These are phyloP conservation scores for Drosophila kanekoi DNA, from an alignment of 2,888 invertebrate species.

Conservation along the genomic window DNA sequence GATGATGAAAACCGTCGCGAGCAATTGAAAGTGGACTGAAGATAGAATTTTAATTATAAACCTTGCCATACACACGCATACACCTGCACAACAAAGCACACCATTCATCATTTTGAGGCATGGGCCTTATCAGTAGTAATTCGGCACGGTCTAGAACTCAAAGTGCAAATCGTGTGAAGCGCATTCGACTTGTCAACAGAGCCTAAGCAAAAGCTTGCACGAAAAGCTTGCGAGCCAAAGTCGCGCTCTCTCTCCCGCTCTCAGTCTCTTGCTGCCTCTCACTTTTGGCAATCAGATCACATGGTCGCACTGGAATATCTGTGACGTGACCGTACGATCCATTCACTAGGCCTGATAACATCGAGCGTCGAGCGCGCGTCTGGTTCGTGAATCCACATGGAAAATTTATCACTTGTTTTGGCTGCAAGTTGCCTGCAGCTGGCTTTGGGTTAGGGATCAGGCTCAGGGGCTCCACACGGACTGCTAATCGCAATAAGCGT, in stretches of 20 bases:
- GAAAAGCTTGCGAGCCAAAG: slow-evolving; percentile 28
- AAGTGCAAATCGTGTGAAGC: slow-evolving; percentile 21
- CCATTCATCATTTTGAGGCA: slow-evolving; percentile 33
- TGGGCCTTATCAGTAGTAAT: slow-evolving; percentile 1
- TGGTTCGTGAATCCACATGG: slow-evolving; percentile 18
- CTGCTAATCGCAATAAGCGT: slow-evolving; percentile 30
- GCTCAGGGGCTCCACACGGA: slow-evolving; percentile 20
- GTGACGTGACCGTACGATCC: slow-evolving; percentile 52
- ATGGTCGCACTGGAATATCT: slow-evolving; percentile 67
- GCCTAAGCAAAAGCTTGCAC: slow-evolving; percentile 28
- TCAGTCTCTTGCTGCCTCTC: slow-evolving; percentile 5
- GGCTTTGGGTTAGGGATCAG: slow-evolving; percentile 19
- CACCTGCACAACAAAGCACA: slow-evolving; percentile 21
- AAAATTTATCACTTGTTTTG: slow-evolving; percentile 29
- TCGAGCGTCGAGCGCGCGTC: slow-evolving; percentile 40
- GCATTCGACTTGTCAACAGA: slow-evolving; percentile 11
- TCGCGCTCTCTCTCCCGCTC: slow-evolving; percentile 3
- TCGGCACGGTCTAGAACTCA: not conserved
- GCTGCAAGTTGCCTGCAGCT: slow-evolving; percentile 35
- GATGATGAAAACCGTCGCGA: slow-evolving; percentile 40
- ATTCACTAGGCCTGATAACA: slow-evolving; percentile 58
- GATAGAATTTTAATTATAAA: slow-evolving; percentile 54
- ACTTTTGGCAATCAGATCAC: slow-evolving; percentile 60
- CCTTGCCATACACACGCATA: slow-evolving; percentile 13
- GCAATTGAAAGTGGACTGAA: slow-evolving; percentile 33